A percentile compares a stretch with the other conserved stretches of the same genome.
phyloP scores from a whole-genome alignment of 2,888 invertebrate species.

The Griposia aprilina region DNA sequence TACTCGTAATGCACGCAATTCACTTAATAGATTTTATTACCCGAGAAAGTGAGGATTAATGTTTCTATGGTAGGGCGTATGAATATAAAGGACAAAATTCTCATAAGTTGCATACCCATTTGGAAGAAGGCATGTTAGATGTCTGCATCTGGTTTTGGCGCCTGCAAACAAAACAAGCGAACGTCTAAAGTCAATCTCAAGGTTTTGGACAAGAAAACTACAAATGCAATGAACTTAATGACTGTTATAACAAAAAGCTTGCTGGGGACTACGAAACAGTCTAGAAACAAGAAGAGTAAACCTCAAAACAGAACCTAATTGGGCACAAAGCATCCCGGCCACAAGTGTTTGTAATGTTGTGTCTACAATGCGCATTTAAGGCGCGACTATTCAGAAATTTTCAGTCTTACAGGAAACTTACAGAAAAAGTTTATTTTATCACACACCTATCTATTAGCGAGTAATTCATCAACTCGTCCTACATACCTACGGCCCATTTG shows the following conservation, averaged over 20 bases:
- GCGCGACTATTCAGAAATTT: not conserved
- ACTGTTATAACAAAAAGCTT: not conserved
- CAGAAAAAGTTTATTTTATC: conserved; percentile 3
- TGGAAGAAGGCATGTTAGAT: not conserved
- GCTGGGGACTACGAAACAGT: too few species aligned
- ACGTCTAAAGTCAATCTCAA: not conserved
- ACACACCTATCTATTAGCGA: not conserved
- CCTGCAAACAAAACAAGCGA: not conserved
- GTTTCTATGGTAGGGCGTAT: not conserved
- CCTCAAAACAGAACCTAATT: not conserved
- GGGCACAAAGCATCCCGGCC: not conserved
- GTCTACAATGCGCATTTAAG: not conserved
- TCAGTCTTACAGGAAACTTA: not conserved
- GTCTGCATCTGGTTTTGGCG: not conserved
- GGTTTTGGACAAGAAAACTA: not conserved
- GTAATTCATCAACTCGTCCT: too few species aligned
- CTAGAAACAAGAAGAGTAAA: not conserved
- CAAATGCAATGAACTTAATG: not conserved
- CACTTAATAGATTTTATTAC: conserved; percentile 44
- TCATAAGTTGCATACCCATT: not conserved
- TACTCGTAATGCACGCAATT: conserved; percentile 39
- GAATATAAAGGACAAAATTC: not conserved
- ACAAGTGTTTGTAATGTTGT: too few species aligned
- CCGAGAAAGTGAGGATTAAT: conserved; percentile 6
- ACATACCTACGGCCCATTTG: too few species aligned